Evolutionary conservation across 2,888 invertebrate genomes (phyloP).

Genomic region (Neoitamus cyanurus): DNA sequence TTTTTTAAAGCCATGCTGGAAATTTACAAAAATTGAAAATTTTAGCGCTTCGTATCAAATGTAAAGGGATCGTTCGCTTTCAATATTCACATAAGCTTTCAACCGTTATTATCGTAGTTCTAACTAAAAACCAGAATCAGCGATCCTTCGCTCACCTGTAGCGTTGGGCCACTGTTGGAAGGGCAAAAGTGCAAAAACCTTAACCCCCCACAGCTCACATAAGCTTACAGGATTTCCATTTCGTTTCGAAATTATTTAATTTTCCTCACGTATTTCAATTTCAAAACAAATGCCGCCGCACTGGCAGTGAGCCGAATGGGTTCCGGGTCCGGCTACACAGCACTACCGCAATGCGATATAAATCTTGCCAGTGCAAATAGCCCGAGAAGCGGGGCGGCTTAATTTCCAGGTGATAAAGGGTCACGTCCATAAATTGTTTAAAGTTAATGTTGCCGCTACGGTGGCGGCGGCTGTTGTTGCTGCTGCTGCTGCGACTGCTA

Average conservation of each 20-base stretch:
- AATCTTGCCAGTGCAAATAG: slow-evolving; percentile 8
- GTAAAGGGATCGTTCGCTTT: no score
- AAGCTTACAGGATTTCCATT: not conserved
- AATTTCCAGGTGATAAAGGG: slow-evolving; percentile 37
- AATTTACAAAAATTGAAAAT: no score
- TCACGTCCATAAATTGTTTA: slow-evolving; percentile 27
- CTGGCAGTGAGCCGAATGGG: not conserved
- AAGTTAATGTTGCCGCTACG: not conserved
- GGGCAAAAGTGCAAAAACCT: not conserved
- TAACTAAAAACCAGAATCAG: no score
- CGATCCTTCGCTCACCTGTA: not conserved
- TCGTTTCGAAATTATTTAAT: slow-evolving; percentile 25
- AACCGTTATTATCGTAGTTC: no score
- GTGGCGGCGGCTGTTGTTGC: not conserved
- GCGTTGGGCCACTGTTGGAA: not conserved
- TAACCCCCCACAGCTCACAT: not conserved
- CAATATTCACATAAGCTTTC: no score
- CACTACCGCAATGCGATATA: slow-evolving; percentile 28
- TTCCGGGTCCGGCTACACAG: not conserved
- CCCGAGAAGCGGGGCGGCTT: slow-evolving; percentile 9
- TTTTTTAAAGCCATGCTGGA: no score
- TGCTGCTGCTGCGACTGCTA: not conserved
- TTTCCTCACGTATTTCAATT: slow-evolving; percentile 23
- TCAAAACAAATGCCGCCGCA: slow-evolving; percentile 11
- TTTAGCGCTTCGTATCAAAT: no score